phyloP scores from a whole-genome alignment of 2,888 invertebrate genomes.

The Stenchaetothrips biformis region DNA sequence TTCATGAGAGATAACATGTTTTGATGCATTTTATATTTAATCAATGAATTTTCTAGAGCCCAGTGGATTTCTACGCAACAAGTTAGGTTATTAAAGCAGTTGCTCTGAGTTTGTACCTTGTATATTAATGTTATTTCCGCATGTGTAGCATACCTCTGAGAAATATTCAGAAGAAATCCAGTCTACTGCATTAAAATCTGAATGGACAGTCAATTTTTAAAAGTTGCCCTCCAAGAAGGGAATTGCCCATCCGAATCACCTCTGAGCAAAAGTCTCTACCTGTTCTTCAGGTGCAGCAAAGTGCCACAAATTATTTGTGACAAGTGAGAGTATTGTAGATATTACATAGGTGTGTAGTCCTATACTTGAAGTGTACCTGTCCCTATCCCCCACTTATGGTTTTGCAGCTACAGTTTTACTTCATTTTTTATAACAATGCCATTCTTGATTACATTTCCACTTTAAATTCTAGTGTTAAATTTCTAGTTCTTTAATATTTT shows the following conservation, averaged over 20 bases:
- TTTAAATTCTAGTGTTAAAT: slow-evolving; percentile 8
- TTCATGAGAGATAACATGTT: background rate
- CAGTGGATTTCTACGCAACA: background rate
- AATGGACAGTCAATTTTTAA: background rate
- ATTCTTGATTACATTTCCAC: background rate
- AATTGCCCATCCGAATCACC: background rate
- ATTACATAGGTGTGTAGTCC: background rate
- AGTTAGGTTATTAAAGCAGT: background rate
- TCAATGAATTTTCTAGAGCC: background rate
- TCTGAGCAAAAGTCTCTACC: background rate
- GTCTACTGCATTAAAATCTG: background rate
- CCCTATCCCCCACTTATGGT: background rate
- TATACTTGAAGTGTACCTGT: background rate
- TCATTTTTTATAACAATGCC: background rate
- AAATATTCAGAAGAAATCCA: background rate
- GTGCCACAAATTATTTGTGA: background rate
- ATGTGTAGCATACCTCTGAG: background rate
- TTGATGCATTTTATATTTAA: background rate
- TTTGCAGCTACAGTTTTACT: background rate
- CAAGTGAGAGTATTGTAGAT: background rate
- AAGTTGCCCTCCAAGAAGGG: background rate
- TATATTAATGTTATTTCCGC: too few species aligned
- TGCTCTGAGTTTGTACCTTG: too few species aligned
- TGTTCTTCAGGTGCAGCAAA: background rate
- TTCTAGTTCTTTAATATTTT: background rate